Evolutionary conservation across 2,113 vertebrate species (phyloP), one percentile per base, ranked within the genome.

Genomic region (Pedionomus torquatus): DNA sequence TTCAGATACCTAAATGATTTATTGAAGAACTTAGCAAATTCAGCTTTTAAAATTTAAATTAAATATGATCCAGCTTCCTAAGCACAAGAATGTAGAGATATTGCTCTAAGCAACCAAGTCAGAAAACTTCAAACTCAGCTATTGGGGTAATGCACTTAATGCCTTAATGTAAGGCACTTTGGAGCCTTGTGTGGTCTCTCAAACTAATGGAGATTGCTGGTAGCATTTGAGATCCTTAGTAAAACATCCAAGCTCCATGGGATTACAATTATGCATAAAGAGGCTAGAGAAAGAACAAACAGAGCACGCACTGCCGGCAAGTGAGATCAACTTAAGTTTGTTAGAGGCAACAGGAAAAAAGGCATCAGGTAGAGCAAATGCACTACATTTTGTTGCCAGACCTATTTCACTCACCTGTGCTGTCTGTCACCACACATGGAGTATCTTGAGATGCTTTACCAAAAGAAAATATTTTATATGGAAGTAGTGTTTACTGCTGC

Each of bases 211-310:
- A 95, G 61, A 87, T 78, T 89, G 83, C 80, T 91, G 89, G 48
- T 93, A 93, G 76, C 65, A 63, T 91, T 97, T 96, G 95, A 91
- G 72, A 83, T 63, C 72, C 89, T 87, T 84, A 84, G 41, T 95
- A 95, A 96, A 97, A 65, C 61, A 87, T 87, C 37, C 74, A 79
- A 0, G 81, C 94, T 97, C 94, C 37, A 58, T 87, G 69, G 95
- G 80, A 87, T n/a, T 91, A 76, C 89, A 95, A 87, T 93, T 94
- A 70, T 44, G 35, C 43, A 75, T 92, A 44, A 94, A 92, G 48
- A 90, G 46, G 51, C 33, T 48, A 54, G 26, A 84, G 86, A 64
- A 84, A 39, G 86, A 95, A 65, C 48, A 84, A 95, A 93, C 20
- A 75, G 13, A 86, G 15, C 43, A 48, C 39, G 52, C 23, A 17